Evolutionary conservation across 2,888 invertebrate genomes (phyloP).

Genomic region (Apocheima hispidaria): DNA sequence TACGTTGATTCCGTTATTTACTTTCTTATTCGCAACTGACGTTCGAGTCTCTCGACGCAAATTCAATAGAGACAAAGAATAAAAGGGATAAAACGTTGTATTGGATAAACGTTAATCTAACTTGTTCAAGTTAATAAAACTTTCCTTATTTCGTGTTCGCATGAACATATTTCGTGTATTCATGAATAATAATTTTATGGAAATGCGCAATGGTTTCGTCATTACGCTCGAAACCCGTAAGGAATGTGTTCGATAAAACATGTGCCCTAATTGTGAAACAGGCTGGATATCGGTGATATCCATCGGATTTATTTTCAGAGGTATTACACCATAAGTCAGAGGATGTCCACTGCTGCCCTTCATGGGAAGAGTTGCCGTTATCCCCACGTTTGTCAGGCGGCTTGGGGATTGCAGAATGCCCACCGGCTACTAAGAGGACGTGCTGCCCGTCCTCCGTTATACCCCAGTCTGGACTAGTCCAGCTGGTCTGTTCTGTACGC

Average conservation of each 20-base stretch:
- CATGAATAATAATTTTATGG: slow-evolving; percentile 69
- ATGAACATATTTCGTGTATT: slow-evolving; percentile 68
- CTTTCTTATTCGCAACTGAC: slow-evolving; percentile 6
- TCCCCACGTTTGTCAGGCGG: too few relatives aligned
- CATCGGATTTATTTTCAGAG: slow-evolving; percentile 13
- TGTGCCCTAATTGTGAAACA: slow-evolving; percentile 32
- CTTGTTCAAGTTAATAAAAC: slow-evolving; percentile 76
- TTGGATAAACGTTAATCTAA: slow-evolving; percentile 72
- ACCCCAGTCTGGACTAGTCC: too few relatives aligned
- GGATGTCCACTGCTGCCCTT: too few relatives aligned
- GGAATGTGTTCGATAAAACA: slow-evolving; percentile 22
- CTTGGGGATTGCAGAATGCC: too few relatives aligned
- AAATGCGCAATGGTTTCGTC: slow-evolving; percentile 56
- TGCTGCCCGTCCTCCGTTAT: too few relatives aligned
- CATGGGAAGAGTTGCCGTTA: too few relatives aligned
- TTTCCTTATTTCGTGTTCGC: slow-evolving; percentile 71
- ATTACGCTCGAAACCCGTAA: slow-evolving; percentile 47
- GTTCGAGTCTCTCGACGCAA: slow-evolving; percentile 21
- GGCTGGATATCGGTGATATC: slow-evolving; percentile 13
- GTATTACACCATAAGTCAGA: too few relatives aligned
- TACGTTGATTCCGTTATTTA: slow-evolving; percentile 13
- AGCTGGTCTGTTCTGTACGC: too few relatives aligned
- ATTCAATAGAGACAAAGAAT: slow-evolving; percentile 34
- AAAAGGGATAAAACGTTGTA: slow-evolving; percentile 33
- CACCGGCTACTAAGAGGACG: too few relatives aligned